Percentiles rank a stretch among this genome's conserved stretches.
Evolutionary conservation across 2,888 invertebrate genomes (phyloP).

Genomic region (Parasteatoda lunata): DNA sequence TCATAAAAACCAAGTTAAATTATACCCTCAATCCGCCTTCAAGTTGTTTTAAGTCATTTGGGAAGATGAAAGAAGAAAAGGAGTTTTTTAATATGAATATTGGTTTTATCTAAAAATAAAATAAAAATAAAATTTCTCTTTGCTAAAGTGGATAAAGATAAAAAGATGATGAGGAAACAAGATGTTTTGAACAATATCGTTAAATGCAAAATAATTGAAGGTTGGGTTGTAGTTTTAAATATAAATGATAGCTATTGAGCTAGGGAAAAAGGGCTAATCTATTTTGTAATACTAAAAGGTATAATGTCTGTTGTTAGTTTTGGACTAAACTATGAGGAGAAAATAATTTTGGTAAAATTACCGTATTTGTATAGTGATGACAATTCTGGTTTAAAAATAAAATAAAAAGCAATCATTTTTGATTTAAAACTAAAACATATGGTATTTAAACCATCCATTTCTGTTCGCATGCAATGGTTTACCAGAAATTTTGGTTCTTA

Average conservation of each 20-base stretch:
- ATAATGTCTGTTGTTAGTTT: background rate
- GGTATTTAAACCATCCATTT: no score
- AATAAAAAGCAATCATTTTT: no score
- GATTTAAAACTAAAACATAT: no score
- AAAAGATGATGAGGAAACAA: slow-evolving; percentile 9
- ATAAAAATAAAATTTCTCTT: slow-evolving; percentile 32
- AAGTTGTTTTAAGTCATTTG: background rate
- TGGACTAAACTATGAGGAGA: background rate
- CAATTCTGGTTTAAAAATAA: no score
- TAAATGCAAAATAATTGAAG: slow-evolving; percentile 45
- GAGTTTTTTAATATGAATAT: slow-evolving; percentile 41
- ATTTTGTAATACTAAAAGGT: background rate
- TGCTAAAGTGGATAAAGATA: background rate
- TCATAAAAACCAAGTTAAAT: background rate
- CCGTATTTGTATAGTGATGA: no score
- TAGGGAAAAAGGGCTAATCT: background rate
- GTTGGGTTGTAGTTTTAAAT: background rate
- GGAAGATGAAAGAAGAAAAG: background rate
- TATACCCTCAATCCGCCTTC: background rate
- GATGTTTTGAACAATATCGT: slow-evolving; percentile 21
- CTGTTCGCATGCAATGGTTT: no score
- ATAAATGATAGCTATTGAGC: background rate
- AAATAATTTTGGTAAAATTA: background rate
- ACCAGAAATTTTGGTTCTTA: no score
- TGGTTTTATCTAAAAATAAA: slow-evolving; percentile 18